phyloP scores from a whole-genome alignment of 2,113 vertebrate species.

The Drymodes brunneopygia region DNA sequence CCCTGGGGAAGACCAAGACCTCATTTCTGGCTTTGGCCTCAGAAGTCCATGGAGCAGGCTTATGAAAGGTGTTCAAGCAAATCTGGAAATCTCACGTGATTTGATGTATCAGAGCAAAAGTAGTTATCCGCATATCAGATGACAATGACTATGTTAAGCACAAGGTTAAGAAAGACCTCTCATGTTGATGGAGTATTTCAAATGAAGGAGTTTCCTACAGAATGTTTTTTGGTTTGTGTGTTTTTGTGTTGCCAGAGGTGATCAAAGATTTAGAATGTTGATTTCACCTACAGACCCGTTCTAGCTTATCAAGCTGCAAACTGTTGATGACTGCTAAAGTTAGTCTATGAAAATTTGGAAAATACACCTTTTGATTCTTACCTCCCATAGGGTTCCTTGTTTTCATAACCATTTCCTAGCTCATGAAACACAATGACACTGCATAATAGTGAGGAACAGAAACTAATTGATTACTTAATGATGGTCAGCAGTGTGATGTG shows the following conservation, averaged over 20 bases:
- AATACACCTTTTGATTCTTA: not conserved
- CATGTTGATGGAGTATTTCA: not conserved
- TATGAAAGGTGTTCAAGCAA: not conserved
- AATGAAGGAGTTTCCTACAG: not conserved
- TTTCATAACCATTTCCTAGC: not conserved
- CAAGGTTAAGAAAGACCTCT: not conserved
- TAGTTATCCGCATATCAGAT: not conserved
- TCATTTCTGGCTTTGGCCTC: not conserved
- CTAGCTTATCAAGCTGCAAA: not conserved
- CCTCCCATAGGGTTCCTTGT: not conserved
- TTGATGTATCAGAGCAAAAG: not conserved
- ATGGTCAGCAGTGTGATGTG: not conserved
- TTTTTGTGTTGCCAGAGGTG: not conserved
- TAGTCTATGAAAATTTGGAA: not conserved
- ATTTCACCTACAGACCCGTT: not conserved
- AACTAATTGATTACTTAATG: not conserved
- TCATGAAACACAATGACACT: not conserved
- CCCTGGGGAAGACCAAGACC: not conserved
- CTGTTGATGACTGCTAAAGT: not conserved
- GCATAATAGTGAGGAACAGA: not conserved
- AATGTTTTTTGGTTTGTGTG: not conserved
- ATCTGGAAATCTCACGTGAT: not conserved
- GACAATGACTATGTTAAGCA: not conserved
- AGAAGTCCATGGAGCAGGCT: not conserved
- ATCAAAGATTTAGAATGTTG: not conserved